phyloP scores from a whole-genome alignment of 2,888 invertebrate species.

The Portevinia maculata region DNA sequence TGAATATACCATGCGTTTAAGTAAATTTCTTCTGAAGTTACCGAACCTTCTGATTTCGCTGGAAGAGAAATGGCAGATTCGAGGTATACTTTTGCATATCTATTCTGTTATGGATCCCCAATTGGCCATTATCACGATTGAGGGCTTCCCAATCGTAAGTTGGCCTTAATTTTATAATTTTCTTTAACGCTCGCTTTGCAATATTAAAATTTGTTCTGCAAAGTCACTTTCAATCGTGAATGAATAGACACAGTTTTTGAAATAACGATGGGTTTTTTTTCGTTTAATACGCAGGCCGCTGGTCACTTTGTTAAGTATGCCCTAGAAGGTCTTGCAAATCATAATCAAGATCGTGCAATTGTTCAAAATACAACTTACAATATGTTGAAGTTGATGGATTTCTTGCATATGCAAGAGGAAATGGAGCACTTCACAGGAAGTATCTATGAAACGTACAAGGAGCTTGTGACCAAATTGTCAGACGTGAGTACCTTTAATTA shows the following conservation, averaged over 20 bases:
- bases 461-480: neutral
- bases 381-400: constrained; percentile 54
- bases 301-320: constrained; percentile 46
- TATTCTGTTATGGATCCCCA: constrained; percentile 34
- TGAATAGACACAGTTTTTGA: no score
- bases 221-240: no score
- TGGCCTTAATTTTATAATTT: no score
- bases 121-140: constrained; percentile 30
- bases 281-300: constrained; percentile 32
- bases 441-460: constrained; percentile 21
- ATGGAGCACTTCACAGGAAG: constrained; percentile 30
- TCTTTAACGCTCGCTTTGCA: no score
- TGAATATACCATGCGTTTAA: constrained; percentile 30
- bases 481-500: constrained; percentile 1
- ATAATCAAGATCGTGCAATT: constrained; percentile 17
- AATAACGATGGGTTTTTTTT: neutral
- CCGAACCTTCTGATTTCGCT: constrained; percentile 21
- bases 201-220: no score
- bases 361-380: constrained; percentile 27
- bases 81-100: constrained; percentile 49
- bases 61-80: constrained; percentile 52
- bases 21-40: constrained; percentile 40
- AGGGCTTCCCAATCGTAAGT: constrained; percentile 60
- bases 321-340: constrained; percentile 10
- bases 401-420: constrained; percentile 54